Evolutionary conservation across 2,113 vertebrate genomes (phyloP).

Genomic region (Nesospiza acunhae): DNA sequence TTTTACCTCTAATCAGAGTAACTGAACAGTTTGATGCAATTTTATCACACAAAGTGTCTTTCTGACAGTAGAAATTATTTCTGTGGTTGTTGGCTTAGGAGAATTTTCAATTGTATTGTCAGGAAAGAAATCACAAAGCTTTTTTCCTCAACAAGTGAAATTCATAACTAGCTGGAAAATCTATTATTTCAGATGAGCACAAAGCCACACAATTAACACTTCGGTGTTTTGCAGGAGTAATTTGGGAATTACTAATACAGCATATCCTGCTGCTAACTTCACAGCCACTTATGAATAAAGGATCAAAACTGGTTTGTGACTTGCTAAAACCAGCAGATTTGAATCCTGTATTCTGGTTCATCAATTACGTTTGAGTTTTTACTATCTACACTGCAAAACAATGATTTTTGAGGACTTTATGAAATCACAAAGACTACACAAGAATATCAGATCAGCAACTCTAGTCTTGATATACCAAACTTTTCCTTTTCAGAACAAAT

Average conservation of each 20-base stretch:
- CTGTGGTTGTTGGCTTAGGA: background rate
- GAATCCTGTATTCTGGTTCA: background rate
- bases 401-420: background rate
- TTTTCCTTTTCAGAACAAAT: background rate
- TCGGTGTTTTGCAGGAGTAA: background rate
- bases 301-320: background rate
- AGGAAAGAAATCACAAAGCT: background rate
- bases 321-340: background rate
- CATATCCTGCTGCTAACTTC: background rate
- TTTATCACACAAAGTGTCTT: background rate
- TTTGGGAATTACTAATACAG: background rate
- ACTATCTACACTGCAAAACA: background rate
- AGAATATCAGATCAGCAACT: background rate
- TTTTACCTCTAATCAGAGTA: background rate
- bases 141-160: background rate
- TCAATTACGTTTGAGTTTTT: background rate
- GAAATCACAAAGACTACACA: rapidly evolving
- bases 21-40: background rate
- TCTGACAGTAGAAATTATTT: background rate
- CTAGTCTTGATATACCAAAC: background rate
- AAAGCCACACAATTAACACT: background rate
- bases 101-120: background rate
- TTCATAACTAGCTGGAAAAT: background rate
- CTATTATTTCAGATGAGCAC: background rate
- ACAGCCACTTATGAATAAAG: background rate